Conservation (phyloP, 1,140 invertebrate genomes). For the Calephelis virginiensis region DNA sequence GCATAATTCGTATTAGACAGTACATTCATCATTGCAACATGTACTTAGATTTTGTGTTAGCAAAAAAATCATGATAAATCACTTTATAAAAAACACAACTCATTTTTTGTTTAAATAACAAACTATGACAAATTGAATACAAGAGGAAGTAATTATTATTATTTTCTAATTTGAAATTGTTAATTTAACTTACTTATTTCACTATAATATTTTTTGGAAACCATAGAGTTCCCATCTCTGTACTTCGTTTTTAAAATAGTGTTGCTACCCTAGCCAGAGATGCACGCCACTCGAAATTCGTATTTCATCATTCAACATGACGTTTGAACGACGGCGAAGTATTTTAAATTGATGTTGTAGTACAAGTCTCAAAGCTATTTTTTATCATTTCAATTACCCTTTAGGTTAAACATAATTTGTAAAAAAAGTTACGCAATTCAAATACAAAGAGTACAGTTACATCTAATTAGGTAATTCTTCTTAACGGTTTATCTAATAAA, state of each 20-base stretch:
- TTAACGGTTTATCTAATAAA: too few species aligned
- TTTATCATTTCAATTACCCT: constrained; percentile 34
- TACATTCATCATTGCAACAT: too few species aligned
- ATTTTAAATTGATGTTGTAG: constrained; percentile 57
- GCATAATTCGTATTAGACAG: too few species aligned
- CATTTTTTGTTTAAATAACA: too few species aligned
- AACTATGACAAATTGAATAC: too few species aligned
- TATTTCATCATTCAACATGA: constrained; percentile 53
- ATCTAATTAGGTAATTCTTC: not conserved
- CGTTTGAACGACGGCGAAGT: constrained; percentile 50
- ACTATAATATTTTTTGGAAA: too few species aligned
- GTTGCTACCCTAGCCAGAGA: constrained; percentile 28
- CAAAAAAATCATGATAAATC: too few species aligned
- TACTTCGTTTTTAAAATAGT: not conserved
- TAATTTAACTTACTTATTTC: too few species aligned
- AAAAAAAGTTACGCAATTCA: constrained; percentile 12
- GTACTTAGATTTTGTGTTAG: too few species aligned
- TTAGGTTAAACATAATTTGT: constrained; percentile 25
- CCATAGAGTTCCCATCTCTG: not conserved
- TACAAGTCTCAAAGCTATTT: constrained; percentile 43
- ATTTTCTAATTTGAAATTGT: too few species aligned
- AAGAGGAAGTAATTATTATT: too few species aligned
- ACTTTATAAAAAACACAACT: too few species aligned
- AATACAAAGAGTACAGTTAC: not conserved
- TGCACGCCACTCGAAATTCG: constrained; percentile 42